Evolutionary conservation across 1,140 invertebrate species (phyloP), one percentile per base, ranked within the genome.

Genomic region (Galendromus occidentalis): DNA sequence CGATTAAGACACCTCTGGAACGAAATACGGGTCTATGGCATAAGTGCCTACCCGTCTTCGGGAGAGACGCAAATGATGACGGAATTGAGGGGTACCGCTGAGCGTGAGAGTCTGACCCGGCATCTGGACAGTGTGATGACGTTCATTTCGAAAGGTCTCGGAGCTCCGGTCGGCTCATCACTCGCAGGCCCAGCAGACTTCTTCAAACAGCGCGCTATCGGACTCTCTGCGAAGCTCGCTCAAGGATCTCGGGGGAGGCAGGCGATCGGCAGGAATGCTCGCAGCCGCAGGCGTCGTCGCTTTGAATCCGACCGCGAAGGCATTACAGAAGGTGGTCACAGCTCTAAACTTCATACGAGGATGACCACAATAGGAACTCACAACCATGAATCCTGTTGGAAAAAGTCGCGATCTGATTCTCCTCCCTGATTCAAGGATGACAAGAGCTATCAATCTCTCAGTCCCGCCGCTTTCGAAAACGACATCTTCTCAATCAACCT

Each of bases 241-340:
- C n/a, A 95, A 95, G 76, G 86, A 83, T 45, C 72, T 97, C 14
- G 93, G 93, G 12, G 92, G 92, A 22, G 91, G 85, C 0, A 89
- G 93, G 88, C 77, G 91, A 66, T 91, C 96, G 77, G 82, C 79
- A 20, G 93, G 93, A 6, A 78, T 94, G 29, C 72, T 96, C 7
- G 92, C 91, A 1, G 90, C 88, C 0, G 86, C 90, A 20, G 90
- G 88, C 1, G 70, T 92, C 0, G 82, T 88, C 12, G 85, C 87
- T 0, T 71, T 96, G 9, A 84, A 91, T 17, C 80, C 85, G 65
- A 82, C 85, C 65, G 79, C 85, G 1, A 82, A 85, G 0, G 75
- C 80, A 42, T 76, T 96, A 17, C 25, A 59, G 4, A 59, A 59
- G 51, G 51, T 59, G 25, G 2, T 5, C 14, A 33, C 9, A 17